A percentile compares a stretch with the other conserved stretches of the same genome.
Evolutionary conservation across 2,113 vertebrate species (phyloP).

Genomic region (Danionella cerebrum): DNA sequence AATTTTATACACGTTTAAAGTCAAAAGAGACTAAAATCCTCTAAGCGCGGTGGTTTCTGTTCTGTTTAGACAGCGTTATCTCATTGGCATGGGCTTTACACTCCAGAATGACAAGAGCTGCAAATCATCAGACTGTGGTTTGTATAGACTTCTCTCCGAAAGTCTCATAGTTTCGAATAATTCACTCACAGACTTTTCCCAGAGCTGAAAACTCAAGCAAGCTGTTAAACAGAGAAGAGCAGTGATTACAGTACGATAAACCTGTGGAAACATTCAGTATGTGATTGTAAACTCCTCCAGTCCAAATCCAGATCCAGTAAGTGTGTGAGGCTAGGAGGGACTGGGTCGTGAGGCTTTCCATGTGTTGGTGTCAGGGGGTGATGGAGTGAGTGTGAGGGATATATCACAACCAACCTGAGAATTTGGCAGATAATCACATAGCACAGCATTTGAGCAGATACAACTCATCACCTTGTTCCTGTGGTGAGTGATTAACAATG

Average conservation of each 20-base stretch:
- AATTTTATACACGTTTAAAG: too few relatives aligned
- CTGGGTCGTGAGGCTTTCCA: background rate
- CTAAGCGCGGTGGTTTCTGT: background rate
- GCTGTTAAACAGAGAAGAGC: background rate
- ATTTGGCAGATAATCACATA: background rate
- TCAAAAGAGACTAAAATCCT: background rate
- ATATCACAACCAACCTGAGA: background rate
- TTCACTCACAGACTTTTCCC: background rate
- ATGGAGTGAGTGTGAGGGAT: background rate
- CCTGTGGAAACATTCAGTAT: background rate
- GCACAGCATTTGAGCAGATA: background rate
- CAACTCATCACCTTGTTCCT: background rate
- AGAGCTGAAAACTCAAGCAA: background rate
- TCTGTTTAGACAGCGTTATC: slow-evolving; percentile 4
- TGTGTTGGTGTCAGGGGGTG: background rate
- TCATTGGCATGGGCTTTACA: background rate
- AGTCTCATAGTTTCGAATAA: background rate
- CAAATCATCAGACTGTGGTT: slow-evolving; percentile 28
- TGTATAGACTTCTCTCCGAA: background rate
- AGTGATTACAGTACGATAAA: background rate
- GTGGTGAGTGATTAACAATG: background rate
- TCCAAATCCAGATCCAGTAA: background rate
- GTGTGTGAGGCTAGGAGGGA: background rate
- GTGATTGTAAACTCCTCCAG: background rate
- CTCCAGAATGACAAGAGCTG: slow-evolving; percentile 17